phyloP scores from a whole-genome alignment of 2,797 vertebrate genomes.

The Alfaro cultratus region DNA sequence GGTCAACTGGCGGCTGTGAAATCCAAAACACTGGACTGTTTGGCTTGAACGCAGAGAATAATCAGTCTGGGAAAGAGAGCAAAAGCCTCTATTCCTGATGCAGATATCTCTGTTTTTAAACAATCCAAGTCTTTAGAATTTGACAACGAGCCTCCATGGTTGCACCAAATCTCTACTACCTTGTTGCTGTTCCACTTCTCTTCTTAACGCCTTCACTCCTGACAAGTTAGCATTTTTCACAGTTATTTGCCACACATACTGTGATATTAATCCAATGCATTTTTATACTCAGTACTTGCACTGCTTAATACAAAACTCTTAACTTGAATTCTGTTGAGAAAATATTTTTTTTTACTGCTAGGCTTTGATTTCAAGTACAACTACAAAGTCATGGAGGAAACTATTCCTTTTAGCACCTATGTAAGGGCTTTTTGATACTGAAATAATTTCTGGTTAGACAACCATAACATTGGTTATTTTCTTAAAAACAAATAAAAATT shows the following conservation, averaged over 20 bases:
- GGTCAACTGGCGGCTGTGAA: conserved; percentile 42
- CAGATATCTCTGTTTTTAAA: conserved; percentile 60
- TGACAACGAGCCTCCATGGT: conserved; percentile 64
- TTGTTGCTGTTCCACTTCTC: conserved; percentile 77
- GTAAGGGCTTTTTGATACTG: background rate
- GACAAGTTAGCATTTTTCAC: conserved; percentile 74
- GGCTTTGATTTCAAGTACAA: background rate
- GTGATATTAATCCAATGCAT: conserved; percentile 8
- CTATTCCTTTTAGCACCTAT: background rate
- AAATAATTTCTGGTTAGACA: background rate
- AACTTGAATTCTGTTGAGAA: background rate
- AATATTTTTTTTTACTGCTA: background rate
- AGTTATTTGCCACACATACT: conserved; percentile 59
- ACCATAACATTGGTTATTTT: background rate
- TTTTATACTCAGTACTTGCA: background rate
- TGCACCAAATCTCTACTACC: conserved; percentile 82
- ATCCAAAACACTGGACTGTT: conserved; percentile 61
- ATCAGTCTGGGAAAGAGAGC: conserved; percentile 44
- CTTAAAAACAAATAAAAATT: background rate
- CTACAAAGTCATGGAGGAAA: background rate
- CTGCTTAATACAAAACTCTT: background rate
- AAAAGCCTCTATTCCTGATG: conserved; percentile 30
- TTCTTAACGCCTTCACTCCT: conserved; percentile 80
- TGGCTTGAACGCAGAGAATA: conserved; percentile 53
- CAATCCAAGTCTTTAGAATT: conserved; percentile 57